Conservation (phyloP, 2,888 invertebrate species). For the Drosophila pullipes region DNA sequence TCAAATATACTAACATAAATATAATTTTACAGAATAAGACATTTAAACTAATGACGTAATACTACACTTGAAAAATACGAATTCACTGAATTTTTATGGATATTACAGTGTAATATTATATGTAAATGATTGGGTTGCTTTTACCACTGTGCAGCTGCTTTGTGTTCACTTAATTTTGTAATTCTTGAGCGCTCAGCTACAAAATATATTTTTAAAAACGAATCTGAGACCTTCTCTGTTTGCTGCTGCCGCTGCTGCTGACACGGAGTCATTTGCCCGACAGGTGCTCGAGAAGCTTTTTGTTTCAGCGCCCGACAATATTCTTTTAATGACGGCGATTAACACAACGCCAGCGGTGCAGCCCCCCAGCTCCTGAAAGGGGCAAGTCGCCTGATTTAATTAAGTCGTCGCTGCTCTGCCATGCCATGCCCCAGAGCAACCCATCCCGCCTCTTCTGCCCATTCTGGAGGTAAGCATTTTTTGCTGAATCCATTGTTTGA, state of each 20-base stretch:
- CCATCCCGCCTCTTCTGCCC: not conserved
- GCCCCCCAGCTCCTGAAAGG: not conserved
- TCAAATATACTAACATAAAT: not conserved
- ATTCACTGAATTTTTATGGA: not conserved
- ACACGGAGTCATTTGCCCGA: slow-evolving; percentile 24
- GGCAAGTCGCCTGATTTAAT: slow-evolving; percentile 65
- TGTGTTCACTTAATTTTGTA: slow-evolving; percentile 45
- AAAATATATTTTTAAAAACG: slow-evolving; percentile 37
- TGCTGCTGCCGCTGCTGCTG: slow-evolving; percentile 8
- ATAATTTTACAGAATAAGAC: not conserved
- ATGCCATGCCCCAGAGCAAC: slow-evolving; percentile 12
- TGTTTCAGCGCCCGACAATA: slow-evolving; percentile 73
- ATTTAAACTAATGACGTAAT: rapidly evolving
- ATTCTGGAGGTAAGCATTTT: slow-evolving; percentile 38
- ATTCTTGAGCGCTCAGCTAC: slow-evolving; percentile 35
- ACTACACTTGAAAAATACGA: not conserved
- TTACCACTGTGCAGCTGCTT: slow-evolving; percentile 44
- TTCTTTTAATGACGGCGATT: slow-evolving; percentile 79
- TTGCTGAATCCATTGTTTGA: slow-evolving; percentile 79
- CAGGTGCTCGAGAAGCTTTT: slow-evolving; percentile 68
- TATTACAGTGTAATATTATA: not conserved
- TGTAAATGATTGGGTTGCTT: not conserved
- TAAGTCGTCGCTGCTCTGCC: slow-evolving; percentile 67
- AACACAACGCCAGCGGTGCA: slow-evolving; percentile 50
- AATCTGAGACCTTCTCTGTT: slow-evolving; percentile 31